Evolutionary conservation across 2,888 invertebrate genomes (phyloP).

Genomic region (Seira sanloemensis): DNA sequence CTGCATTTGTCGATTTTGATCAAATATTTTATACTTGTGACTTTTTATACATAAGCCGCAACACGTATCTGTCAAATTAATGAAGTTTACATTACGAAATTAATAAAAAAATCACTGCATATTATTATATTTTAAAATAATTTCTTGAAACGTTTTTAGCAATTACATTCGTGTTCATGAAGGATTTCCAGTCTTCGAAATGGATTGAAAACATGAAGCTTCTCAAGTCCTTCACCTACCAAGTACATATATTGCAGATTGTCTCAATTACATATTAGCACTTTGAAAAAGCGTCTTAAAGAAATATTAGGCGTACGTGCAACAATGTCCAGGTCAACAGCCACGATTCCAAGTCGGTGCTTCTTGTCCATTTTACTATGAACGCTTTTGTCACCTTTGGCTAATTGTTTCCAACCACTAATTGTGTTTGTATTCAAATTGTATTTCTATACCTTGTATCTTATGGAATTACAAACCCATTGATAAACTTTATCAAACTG

Average conservation of each 20-base stretch:
- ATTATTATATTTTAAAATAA: background rate
- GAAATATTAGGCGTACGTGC: constrained; percentile 34
- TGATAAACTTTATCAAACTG: too few species aligned
- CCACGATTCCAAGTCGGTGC: constrained; percentile 49
- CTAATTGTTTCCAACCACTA: too few species aligned
- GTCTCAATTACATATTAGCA: background rate
- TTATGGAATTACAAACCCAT: too few species aligned
- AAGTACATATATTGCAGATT: background rate
- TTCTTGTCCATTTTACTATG: constrained; percentile 23
- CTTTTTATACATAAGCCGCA: constrained; percentile 61
- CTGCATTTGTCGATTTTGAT: constrained; percentile 49
- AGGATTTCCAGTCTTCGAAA: constrained; percentile 55
- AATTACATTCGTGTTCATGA: constrained; percentile 64
- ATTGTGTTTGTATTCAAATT: too few species aligned
- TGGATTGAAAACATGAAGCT: constrained; percentile 54
- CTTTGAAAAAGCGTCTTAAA: background rate
- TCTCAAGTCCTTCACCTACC: constrained; percentile 56
- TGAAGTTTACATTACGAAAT: too few species aligned
- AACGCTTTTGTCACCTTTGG: too few species aligned
- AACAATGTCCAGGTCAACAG: constrained; percentile 53
- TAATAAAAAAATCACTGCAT: background rate
- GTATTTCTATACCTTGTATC: too few species aligned
- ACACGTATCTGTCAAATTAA: constrained; percentile 47
- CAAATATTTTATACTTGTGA: constrained; percentile 58
- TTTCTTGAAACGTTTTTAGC: background rate